A percentile compares a stretch with the other conserved stretches of the same genome.
These are phyloP conservation scores for Plebejus anna DNA, from an alignment of 2,888 invertebrate species.

Conservation along the genomic window DNA sequence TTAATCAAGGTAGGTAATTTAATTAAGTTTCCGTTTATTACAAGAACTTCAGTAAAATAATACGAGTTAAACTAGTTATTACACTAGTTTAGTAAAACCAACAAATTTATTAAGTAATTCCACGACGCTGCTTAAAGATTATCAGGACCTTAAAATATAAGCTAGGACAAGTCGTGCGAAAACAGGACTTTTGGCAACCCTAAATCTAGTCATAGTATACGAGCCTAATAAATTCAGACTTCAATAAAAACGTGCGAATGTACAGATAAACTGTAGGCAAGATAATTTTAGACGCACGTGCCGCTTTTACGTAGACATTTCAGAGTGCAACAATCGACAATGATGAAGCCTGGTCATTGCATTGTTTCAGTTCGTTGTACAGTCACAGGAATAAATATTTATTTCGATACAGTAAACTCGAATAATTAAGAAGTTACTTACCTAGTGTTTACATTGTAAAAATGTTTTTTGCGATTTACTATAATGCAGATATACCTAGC, in stretches of 20 bases:
- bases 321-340: conserved; percentile 31
- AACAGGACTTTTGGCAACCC: neutral
- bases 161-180: too few species aligned
- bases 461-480: too few species aligned
- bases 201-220: conserved; percentile 28
- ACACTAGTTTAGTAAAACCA: too few species aligned
- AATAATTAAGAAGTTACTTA: neutral
- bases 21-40: too few species aligned
- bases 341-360: conserved; percentile 17
- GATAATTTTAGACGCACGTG: conserved; percentile 18
- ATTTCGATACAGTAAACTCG: neutral
- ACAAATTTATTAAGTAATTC: too few species aligned
- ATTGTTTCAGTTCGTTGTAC: conserved; percentile 14
- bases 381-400: neutral
- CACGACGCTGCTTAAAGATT: too few species aligned
- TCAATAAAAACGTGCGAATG: conserved; percentile 12
- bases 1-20: too few species aligned
- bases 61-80: too few species aligned
- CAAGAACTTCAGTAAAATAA: too few species aligned
- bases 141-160: too few species aligned
- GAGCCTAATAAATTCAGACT: conserved; percentile 21
- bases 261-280: neutral
- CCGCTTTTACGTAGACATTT: conserved; percentile 6
- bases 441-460: neutral
- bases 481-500: too few species aligned